phyloP scores from a whole-genome alignment of 2,113 vertebrate genomes.

The Cyprinodon brontotheroides region DNA sequence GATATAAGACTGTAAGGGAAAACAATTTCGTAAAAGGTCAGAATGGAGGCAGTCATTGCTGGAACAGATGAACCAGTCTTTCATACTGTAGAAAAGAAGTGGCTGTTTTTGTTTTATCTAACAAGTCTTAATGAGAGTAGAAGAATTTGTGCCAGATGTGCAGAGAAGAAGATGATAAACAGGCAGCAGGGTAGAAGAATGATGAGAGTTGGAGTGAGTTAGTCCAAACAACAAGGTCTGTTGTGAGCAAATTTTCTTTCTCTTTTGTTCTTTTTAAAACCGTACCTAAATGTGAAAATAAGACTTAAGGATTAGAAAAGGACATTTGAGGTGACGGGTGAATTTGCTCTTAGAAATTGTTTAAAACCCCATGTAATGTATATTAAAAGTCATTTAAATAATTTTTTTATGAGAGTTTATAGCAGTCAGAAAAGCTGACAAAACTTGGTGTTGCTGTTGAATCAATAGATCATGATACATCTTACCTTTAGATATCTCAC shows the following conservation, averaged over 20 bases:
- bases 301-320: no score
- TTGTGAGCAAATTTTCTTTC: neutral
- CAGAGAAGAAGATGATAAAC: neutral
- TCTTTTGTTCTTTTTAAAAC: neutral
- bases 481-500: neutral
- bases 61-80: neutral
- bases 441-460: no score
- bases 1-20: neutral
- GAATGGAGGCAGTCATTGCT: neutral
- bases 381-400: no score
- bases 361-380: no score
- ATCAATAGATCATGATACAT: no score
- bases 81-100: conserved; percentile 7
- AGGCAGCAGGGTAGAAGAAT: neutral
- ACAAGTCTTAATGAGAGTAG: neutral
- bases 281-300: neutral
- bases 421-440: no score
- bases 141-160: conserved; percentile 4
- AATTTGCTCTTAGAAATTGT: no score
- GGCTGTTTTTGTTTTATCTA: neutral
- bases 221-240: neutral
- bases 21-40: neutral
- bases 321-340: no score
- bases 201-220: neutral
- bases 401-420: no score